Percentiles rank a stretch among this genome's conserved stretches.
These are phyloP conservation scores for Peribatodes rhomboidaria DNA, from an alignment of 2,888 invertebrate genomes.

Conservation along the genomic window DNA sequence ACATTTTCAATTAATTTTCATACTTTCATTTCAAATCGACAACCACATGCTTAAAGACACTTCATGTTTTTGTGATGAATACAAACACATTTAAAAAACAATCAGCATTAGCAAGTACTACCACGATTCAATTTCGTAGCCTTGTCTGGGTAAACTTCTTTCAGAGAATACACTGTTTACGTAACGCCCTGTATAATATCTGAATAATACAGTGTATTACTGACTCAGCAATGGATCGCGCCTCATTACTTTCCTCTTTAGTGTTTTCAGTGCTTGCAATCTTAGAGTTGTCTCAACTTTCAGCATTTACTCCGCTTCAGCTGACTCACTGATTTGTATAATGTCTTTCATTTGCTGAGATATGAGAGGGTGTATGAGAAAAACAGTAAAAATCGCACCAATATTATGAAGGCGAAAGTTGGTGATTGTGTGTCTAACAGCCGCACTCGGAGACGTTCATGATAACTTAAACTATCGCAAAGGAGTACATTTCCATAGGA, in stretches of 20 bases:
- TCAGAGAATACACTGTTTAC: neutral
- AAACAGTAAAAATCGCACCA: too few species aligned
- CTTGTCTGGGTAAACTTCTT: neutral
- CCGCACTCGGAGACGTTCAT: too few species aligned
- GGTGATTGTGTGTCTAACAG: too few species aligned
- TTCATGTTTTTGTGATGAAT: too few species aligned
- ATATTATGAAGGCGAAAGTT: too few species aligned
- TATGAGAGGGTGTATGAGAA: too few species aligned
- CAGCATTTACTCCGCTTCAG: neutral
- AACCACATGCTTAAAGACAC: too few species aligned
- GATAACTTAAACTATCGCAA: too few species aligned
- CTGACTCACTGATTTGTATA: neutral
- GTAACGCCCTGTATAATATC: neutral
- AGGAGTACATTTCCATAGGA: too few species aligned
- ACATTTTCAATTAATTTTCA: too few species aligned
- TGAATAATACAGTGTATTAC: constrained; percentile 20
- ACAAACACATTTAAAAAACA: neutral
- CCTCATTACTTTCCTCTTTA: constrained; percentile 24
- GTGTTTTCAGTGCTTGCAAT: constrained; percentile 7
- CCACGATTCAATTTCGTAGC: neutral
- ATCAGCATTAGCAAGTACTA: neutral
- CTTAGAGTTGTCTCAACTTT: neutral
- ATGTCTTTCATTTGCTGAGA: neutral
- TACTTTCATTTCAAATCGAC: too few species aligned
- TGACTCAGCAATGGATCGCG: constrained; percentile 18